A percentile compares a stretch with the other conserved stretches of the same genome.
Evolutionary conservation across 2,888 invertebrate genomes (phyloP).

Genomic region (Ischnus inquisitorius): DNA sequence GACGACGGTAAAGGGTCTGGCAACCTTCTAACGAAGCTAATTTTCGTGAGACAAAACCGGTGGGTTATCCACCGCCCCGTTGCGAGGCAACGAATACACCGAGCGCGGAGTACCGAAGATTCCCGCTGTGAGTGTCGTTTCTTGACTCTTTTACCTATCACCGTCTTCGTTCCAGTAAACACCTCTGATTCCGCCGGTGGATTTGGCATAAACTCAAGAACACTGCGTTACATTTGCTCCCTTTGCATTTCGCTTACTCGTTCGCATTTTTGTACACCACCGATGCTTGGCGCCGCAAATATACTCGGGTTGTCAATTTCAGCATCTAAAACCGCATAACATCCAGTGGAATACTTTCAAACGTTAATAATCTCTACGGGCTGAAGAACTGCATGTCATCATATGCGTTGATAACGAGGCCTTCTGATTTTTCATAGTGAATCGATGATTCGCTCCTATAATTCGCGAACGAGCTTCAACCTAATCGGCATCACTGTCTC

Average conservation of each 20-base stretch:
- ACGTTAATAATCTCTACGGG: too few relatives aligned
- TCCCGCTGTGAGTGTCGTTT: constrained; percentile 12
- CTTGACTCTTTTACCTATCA: neutral
- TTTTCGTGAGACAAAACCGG: constrained; percentile 73
- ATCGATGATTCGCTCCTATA: constrained; percentile 53
- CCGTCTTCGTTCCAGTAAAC: neutral
- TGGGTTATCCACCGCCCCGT: constrained; percentile 29
- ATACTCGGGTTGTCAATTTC: too few relatives aligned
- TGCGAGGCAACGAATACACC: constrained; percentile 17
- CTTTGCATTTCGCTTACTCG: too few relatives aligned
- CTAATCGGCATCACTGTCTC: constrained; percentile 37
- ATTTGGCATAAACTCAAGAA: neutral
- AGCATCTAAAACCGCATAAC: too few relatives aligned
- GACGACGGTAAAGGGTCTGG: constrained; percentile 64
- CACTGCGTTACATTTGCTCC: too few relatives aligned
- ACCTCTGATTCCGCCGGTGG: neutral
- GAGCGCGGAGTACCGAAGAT: neutral
- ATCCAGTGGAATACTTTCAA: too few relatives aligned
- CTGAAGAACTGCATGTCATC: too few relatives aligned
- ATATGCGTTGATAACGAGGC: too few relatives aligned
- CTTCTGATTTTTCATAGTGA: constrained; percentile 30
- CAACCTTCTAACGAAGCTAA: constrained; percentile 76
- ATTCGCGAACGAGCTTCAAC: constrained; percentile 49
- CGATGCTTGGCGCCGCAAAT: too few relatives aligned
- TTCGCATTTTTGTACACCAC: too few relatives aligned